Base-by-base conservation (phyloP, 2,888 invertebrate genomes). In the Epirrhoe alternata region DNA sequence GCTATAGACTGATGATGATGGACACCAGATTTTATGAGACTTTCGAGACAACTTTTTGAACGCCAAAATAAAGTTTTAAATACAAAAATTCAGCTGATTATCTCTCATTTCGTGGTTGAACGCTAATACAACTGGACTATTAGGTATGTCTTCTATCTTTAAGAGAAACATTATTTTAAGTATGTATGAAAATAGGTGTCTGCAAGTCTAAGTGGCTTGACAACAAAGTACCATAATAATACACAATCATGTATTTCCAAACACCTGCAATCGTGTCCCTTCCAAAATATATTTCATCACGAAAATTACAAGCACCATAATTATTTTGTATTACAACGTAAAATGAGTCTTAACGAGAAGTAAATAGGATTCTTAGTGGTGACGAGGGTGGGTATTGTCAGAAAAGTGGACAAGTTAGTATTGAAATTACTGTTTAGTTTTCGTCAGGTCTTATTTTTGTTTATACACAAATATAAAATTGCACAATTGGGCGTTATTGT, bases 181-280 rank as follows among this genome's bases (percentile, higher is more conserved):
- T 42, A 42, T 12, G 12, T 10, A 33, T 12, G 47, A n/a, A 56
- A 49, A 14, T 42, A 42, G 38, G 12, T 42, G 12, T 12, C 12
- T 42, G 38, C 12, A 14, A 14, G n/a, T 45, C 45, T 47, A 6
- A 47, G 47, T 16, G 47, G 38, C 2, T 12, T 47, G 30, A 59
- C 38, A 31, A 17, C 47, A 61, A 60, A 59, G 50, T 47, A 61
- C 53, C 16, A 54, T 58, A 38, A 61, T 51, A 61, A 33, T 17
- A 64, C 62, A 68, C 51, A 64, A 52, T 57, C 63, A 62, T 70
- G 69, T 61, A 58, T 70, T 70, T 69, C 70, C 55, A 67, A 72
- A 73, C 73, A 73, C 71, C 71, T 73, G 73, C 51, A 62, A 68
- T 64, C 57, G 58, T 68, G 70, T 71, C 68, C 69, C 73, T 70